Evolutionary conservation across 2,113 vertebrate genomes (phyloP), one percentile per base, ranked within the genome.

Genomic region (Phaethon lepturus): DNA sequence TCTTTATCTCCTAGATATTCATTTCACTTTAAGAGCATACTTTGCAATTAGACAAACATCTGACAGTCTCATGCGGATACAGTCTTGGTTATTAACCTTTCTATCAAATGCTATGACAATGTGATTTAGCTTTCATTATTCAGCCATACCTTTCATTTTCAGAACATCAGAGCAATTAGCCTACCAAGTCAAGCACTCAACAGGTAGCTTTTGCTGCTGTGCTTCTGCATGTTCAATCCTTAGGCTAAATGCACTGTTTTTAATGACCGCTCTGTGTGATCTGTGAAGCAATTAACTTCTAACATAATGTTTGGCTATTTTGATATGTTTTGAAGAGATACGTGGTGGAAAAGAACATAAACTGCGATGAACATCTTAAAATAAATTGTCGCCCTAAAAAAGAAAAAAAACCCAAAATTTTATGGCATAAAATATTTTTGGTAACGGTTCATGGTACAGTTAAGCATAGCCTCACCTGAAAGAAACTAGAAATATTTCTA

Each of bases 81-180:
- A 83, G 38, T 50, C 72, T 73, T 64, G 35, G 63, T 77, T 96
- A 86, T 78, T 93, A 92, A 91, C 44, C 71, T 86, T 96, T 91
- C 76, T 64, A n/a, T 78, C 64, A 94, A 78, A 86, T 77, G 53
- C 44, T 85, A 62, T 71, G 73, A 88, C 86, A 93, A 77, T 44
- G 62, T 93, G 86, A 91, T 94, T 86, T 86, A 79, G 29, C 40
- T 90, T 79, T 93, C 67, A 92, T 96, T 94, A 84, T 86, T 86
- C 81, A 95, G 62, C 3, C 2, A 28, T 69, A 78, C 29, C 63
- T 88, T 88, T 84, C 28, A 77, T 90, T 93, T 93, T 58, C 56
- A 88, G 86, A 96, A 88, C 66, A 93, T 68, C 42, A 79, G 45
- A 89, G 58, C 55, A 93, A 96, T 97, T 90, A 96, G 49, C 78